Evolutionary conservation across 2,113 vertebrate species (phyloP).

Genomic region (Nesoenas mayeri): DNA sequence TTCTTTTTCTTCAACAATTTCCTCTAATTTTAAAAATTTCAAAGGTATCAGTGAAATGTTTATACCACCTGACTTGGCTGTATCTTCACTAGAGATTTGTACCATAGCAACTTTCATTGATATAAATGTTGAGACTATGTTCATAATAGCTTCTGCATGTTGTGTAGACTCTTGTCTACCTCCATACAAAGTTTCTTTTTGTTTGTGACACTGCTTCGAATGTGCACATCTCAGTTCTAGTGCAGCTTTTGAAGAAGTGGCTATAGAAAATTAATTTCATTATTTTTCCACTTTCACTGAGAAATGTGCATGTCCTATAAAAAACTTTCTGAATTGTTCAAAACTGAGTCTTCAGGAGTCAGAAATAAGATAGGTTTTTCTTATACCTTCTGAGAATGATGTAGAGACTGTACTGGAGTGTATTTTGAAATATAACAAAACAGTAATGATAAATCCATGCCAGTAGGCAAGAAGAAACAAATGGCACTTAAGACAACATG

Average conservation of each 20-base stretch:
- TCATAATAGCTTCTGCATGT: neutral
- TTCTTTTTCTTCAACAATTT: neutral
- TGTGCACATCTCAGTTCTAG: neutral
- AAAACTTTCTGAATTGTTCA: neutral
- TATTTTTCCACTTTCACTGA: neutral
- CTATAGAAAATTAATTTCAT: neutral
- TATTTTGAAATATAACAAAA: neutral
- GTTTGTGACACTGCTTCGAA: neutral
- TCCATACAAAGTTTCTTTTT: neutral
- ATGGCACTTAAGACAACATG: neutral
- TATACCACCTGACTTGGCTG: neutral
- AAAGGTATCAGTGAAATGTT: neutral
- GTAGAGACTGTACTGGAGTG: neutral
- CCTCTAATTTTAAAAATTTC: neutral
- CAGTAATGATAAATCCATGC: neutral
- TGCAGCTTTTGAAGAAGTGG: neutral
- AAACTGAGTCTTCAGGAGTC: neutral
- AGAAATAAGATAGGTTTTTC: neutral
- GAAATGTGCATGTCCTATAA: neutral
- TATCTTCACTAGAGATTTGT: neutral
- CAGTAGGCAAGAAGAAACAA: neutral
- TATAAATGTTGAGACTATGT: neutral
- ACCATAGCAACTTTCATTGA: neutral
- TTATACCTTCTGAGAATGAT: neutral
- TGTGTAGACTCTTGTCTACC: neutral